Base-by-base conservation (phyloP, 2,888 invertebrate species). In the Meiosimyza decipiens region DNA sequence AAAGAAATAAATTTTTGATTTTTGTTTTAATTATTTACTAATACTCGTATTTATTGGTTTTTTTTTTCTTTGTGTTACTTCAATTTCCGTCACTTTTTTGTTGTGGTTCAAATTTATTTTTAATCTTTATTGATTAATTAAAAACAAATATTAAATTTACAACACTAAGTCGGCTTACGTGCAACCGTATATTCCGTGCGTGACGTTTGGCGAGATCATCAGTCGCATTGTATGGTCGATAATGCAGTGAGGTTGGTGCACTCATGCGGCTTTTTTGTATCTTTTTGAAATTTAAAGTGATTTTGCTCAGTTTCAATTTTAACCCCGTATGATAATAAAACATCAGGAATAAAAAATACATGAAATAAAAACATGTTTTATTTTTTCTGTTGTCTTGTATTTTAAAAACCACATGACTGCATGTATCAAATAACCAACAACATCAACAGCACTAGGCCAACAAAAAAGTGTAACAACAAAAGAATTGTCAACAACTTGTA, bases 361-460 rank as follows among this genome's bases (percentile, higher is more conserved):
- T 15, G 15, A 7, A 18, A 22, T 22, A 22, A 52, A 50, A n/a
- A 15, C 7, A 16, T 63, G 7, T 49, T 66, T 54, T 33, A n/a
- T 64, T 16, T 47, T 49, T 33, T 66, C 40, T 40, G 9, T 40
- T 9, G 40, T 9, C n/a, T n/a, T n/a, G n/a, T 40, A 52, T 51
- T 54, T 13, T 54, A 16, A 16, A 13, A 52, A n/a, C 52, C 65
- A 54, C 65, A 52, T 9, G 47, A 52, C 15, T 22, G 51, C 65
- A 11, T 52, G 40, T 66, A 52, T 33, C 51, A 28, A 33, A 51
- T 47, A 22, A 67, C 67, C 67, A 57, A 64, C 71, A 68, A 52
- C 16, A 72, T n/a, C 16, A 62, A 75, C 69, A 71, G 64, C 16
- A 64, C 18, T 18, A 62, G 9, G 15, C 54, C 16, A 50, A 66